Evolutionary conservation across 2,888 invertebrate species (phyloP), one percentile per base, ranked within the genome.

Genomic region (Anaspis maculata): DNA sequence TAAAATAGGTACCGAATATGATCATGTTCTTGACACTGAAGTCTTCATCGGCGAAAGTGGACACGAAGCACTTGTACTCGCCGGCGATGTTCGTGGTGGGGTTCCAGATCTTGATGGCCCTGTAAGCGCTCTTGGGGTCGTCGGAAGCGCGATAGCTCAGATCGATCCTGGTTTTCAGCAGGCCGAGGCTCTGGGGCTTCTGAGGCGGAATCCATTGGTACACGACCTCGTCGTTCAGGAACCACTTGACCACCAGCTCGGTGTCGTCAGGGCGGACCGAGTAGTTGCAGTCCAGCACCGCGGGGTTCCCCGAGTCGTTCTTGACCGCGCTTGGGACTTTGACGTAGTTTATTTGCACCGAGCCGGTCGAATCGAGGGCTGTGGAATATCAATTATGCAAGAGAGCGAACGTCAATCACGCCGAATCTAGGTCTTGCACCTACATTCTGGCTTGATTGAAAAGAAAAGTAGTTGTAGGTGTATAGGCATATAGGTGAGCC

Each of bases 191-290:
- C 52, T 77, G 77, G 0, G 83, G 82, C 44, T 33, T 37, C 42
- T 73, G 71, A 2, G 79, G 77, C 2, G 79, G 79, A 39, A 85
- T 84, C 84, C 85, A 86, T 59, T 85, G 84, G 62, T 85, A 86
- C n/a, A 85, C 78, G 0, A 77, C 73, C 28, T 76, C 72, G 51
- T 78, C 75, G 60, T 74, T 76, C 52, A 74, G 72, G 56, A 76
- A 83, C 85, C 86, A 85, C 59, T 84, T 83, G 5, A 85, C 77
- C 2, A 83, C 82, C 12, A 86, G 64, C 0, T 80, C 80, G 0
- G 73, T 71, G 43, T 78, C 77, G 49, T 76, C 76, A 25, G 69
- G 73, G 9, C 73, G 71, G 10, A 77, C 65, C 46, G 67, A 62
- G 54, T 79, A 85, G 51, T 83, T 78, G 52, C 85, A 86, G 61